phyloP scores from a whole-genome alignment of 2,888 invertebrate genomes.

The Teleiodes luculella region DNA sequence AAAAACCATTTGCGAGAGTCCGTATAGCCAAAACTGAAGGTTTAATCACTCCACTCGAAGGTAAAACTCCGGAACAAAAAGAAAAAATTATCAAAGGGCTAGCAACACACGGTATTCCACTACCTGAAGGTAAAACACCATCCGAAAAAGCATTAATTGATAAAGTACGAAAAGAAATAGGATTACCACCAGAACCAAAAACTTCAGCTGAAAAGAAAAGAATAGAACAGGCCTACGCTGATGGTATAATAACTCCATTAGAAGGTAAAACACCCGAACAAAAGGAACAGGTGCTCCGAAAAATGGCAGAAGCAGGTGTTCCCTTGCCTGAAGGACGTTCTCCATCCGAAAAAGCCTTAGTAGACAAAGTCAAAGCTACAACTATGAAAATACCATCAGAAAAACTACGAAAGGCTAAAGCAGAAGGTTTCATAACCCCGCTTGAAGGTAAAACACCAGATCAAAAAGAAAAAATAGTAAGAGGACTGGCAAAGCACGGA shows the following conservation, averaged over 20 bases:
- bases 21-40: conserved; percentile 32
- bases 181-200: conserved; percentile 32
- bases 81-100: conserved; percentile 29
- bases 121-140: conserved; percentile 33
- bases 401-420: too few species aligned
- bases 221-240: conserved; percentile 28
- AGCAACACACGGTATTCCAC: conserved; percentile 29
- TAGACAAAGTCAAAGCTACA: conserved; percentile 25
- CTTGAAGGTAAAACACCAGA: too few species aligned
- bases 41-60: conserved; percentile 29
- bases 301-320: conserved; percentile 29
- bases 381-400: conserved; percentile 1
- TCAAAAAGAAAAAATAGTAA: too few species aligned
- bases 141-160: conserved; percentile 34
- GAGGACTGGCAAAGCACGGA: too few species aligned
- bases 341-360: conserved; percentile 30
- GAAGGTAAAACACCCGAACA: conserved; percentile 32
- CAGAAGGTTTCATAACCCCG: too few species aligned
- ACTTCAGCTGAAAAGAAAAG: conserved; percentile 26
- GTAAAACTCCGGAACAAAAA: conserved; percentile 28
- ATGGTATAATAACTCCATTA: conserved; percentile 30
- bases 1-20: conserved; percentile 27
- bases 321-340: conserved; percentile 35
- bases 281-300: conserved; percentile 33
- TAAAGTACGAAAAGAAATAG: conserved; percentile 24